Base-by-base conservation (phyloP, 2,797 vertebrate genomes). In the Lates japonicus region DNA sequence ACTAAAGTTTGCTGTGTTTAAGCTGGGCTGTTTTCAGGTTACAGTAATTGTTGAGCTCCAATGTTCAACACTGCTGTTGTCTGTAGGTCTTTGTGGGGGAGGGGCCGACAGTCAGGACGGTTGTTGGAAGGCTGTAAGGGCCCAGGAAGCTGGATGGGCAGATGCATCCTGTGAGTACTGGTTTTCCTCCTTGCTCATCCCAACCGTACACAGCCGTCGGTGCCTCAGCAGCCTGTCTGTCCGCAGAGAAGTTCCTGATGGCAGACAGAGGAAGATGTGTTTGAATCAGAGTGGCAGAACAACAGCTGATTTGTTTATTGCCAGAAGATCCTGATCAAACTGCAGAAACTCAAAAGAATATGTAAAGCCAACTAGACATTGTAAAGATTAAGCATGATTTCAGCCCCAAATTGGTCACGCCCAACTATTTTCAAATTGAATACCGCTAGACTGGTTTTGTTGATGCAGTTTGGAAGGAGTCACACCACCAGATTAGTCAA, bases 201-300 rank as follows among this genome's bases (percentile, higher is more conserved):
- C 97, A 48, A 96, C 97, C 62, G 97, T 96, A 92, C 98, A 99
- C 94, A 99, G 96, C 78, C 98, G 95, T 57, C 98, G 96, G 94
- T 99, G 98, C 94, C 97, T 96, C 85, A 99, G 96, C 93, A 99
- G 96, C 85, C 98, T 92, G 92, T 99, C 98, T 49, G 98, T 98
- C 89, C 98, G 94, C 49, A n/a, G 98, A 98, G 94, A 99, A 99
- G 93, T 96, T 98, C n/a, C 98, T 99, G 94, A 5, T 74, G 87
- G n/a, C 44, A 78, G 44, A 65, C 35, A 83, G 42, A 73, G 13
- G 65, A 70, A 82, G 3, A 57, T 2, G 29, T 3, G 73, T 62
- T 74, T 85, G 17, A 58, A 54, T 35, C 29, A 59, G 3, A 44
- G 55, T 51, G 37, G 8, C 1, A 16, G 5, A 74, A 22, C 13